Conservation (phyloP, 2,797 vertebrate genomes). For the Streptopelia turtur region DNA sequence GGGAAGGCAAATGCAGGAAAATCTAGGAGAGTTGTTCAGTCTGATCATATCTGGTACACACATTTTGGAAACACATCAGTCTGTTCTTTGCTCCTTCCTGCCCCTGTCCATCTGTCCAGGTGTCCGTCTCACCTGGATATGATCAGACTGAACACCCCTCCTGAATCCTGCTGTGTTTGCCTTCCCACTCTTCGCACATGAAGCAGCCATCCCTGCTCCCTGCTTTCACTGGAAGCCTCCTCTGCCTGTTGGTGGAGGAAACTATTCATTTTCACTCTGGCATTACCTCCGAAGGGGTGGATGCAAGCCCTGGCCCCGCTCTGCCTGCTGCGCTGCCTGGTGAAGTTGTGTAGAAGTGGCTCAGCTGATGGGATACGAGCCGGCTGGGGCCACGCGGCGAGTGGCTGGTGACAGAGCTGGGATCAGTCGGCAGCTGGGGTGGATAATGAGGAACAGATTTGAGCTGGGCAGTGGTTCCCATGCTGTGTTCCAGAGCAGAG, state of each 20-base stretch:
- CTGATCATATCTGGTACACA: not conserved
- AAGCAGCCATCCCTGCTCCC: not conserved
- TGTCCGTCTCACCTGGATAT: not conserved
- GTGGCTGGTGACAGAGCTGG: not conserved
- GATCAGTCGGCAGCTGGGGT: not conserved
- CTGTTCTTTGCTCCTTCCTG: not conserved
- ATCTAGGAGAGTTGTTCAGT: not conserved
- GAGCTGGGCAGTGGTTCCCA: constrained; percentile 24
- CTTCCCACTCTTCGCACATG: rapidly evolving
- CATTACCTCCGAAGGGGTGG: not conserved
- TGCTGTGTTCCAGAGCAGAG: constrained; percentile 47
- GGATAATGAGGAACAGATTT: constrained; percentile 67
- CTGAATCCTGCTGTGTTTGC: not conserved
- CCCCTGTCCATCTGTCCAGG: not conserved
- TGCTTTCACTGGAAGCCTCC: not conserved
- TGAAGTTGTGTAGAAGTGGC: not conserved
- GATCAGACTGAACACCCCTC: not conserved
- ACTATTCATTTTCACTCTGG: not conserved
- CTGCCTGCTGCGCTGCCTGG: rapidly evolving
- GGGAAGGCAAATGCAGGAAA: not conserved
- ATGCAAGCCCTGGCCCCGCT: rapidly evolving
- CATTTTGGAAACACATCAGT: not conserved
- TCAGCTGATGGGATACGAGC: not conserved
- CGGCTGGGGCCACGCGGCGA: not conserved
- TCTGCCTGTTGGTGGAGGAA: not conserved